Percentiles rank a stretch among this genome's conserved stretches.
phyloP scores from a whole-genome alignment of 2,888 invertebrate species.

The Neoaliturus tenellus region DNA sequence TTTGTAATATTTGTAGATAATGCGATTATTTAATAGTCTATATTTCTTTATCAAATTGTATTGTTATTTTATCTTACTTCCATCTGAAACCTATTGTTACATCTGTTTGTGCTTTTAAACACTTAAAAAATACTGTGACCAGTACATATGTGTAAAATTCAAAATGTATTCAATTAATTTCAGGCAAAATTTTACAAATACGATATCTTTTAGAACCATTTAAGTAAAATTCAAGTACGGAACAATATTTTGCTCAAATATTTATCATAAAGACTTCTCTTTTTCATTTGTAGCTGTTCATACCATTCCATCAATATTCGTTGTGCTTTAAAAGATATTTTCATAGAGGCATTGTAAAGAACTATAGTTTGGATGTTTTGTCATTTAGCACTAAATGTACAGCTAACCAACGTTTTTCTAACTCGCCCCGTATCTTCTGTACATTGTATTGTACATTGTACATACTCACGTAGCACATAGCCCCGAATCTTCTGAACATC shows the following conservation, averaged over 20 bases:
- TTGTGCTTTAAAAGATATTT: constrained; percentile 16
- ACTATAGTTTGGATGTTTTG: not conserved
- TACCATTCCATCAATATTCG: constrained; percentile 12
- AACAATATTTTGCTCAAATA: not conserved
- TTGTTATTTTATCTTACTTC: not conserved
- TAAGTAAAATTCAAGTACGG: too few relatives aligned
- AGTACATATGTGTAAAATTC: too few relatives aligned
- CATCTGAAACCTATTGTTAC: not conserved
- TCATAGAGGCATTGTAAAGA: constrained; percentile 16
- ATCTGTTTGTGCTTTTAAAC: not conserved
- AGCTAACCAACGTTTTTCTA: constrained; percentile 36
- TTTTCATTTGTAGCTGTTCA: not conserved
- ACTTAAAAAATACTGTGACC: too few relatives aligned
- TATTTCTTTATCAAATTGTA: not conserved
- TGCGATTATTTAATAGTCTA: not conserved
- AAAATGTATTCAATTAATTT: too few relatives aligned
- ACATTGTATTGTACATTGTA: constrained; percentile 38
- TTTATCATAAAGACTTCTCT: not conserved
- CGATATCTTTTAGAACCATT: too few relatives aligned
- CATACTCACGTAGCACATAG: constrained; percentile 44
- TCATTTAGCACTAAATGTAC: constrained; percentile 37
- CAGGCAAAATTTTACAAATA: too few relatives aligned
- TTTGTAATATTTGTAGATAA: not conserved
- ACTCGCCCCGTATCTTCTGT: constrained; percentile 20
- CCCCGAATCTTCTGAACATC: constrained; percentile 42